phyloP scores from a whole-genome alignment of 1,140 invertebrate species.

The Tribolium castaneum region DNA sequence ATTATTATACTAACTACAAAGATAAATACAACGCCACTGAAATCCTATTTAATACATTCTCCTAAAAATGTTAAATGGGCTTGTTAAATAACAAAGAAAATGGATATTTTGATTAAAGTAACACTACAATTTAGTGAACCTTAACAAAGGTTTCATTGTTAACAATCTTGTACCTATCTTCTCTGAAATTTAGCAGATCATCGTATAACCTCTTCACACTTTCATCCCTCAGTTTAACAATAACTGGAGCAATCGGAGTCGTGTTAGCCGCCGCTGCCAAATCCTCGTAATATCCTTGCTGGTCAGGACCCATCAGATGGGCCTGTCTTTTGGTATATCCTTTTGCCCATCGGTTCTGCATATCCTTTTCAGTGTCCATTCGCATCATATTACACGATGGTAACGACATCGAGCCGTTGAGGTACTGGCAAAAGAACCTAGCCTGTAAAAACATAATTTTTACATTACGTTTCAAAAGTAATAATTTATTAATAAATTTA shows the following conservation, averaged over 20 bases:
- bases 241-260: conserved; percentile 66
- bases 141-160: conserved; percentile 59
- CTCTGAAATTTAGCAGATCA: conserved; percentile 59
- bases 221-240: conserved; percentile 63
- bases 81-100: too few relatives aligned
- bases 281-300: conserved; percentile 70
- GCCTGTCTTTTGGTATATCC: conserved; percentile 69
- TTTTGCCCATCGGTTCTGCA: conserved; percentile 61
- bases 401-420: conserved; percentile 66
- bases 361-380: conserved; percentile 68
- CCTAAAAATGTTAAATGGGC: neutral
- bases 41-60: neutral
- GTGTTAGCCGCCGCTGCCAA: conserved; percentile 68
- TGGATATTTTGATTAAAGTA: too few relatives aligned
- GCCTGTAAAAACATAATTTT: conserved; percentile 62
- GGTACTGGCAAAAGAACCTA: conserved; percentile 68
- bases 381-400: conserved; percentile 72
- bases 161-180: conserved; percentile 60
- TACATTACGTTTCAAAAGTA: too few relatives aligned
- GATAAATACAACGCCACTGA: too few relatives aligned
- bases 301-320: conserved; percentile 71
- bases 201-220: conserved; percentile 59
- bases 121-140: conserved; percentile 40
- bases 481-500: too few relatives aligned
- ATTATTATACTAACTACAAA: too few relatives aligned